phyloP scores from a whole-genome alignment of 2,888 invertebrate genomes.

The Caenorhabditis panamensis region DNA sequence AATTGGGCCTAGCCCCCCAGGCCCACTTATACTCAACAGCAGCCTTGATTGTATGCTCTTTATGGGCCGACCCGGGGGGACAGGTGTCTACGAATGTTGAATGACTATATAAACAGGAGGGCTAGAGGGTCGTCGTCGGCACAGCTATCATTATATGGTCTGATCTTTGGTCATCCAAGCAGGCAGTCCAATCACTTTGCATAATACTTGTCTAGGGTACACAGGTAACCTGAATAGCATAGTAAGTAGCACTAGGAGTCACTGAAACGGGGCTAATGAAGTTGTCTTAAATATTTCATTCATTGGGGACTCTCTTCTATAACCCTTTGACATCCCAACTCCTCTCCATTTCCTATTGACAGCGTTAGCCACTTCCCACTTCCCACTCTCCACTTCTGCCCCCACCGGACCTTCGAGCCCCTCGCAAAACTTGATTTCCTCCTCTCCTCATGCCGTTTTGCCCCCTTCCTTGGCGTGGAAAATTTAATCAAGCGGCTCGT shows the following conservation, averaged over 20 bases:
- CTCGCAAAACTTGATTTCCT: slow-evolving; percentile 55
- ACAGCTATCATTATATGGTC: slow-evolving; percentile 43
- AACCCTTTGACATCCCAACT: too few relatives aligned
- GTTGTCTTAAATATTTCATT: slow-evolving; percentile 57
- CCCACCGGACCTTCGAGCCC: slow-evolving; percentile 10
- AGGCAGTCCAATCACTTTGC: slow-evolving; percentile 9
- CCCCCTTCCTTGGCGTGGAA: slow-evolving; percentile 25
- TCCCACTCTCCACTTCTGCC: too few relatives aligned
- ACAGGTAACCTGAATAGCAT: background rate
- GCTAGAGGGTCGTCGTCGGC: background rate
- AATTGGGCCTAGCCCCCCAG: slow-evolving; percentile 30
- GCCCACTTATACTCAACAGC: slow-evolving; percentile 38
- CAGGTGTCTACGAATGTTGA: slow-evolving; percentile 60
- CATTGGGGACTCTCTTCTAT: too few relatives aligned
- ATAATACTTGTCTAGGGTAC: background rate
- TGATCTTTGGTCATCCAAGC: slow-evolving; percentile 39
- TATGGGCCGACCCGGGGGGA: slow-evolving; percentile 24
- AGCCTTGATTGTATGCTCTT: slow-evolving; percentile 57
- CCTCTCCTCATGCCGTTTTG: slow-evolving; percentile 18
- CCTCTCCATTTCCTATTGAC: slow-evolving; percentile 8
- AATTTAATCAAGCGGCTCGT: slow-evolving; percentile 54
- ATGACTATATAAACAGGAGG: slow-evolving; percentile 59
- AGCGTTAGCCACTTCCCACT: too few relatives aligned
- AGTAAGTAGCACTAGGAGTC: slow-evolving; percentile 18
- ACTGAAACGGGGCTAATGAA: slow-evolving; percentile 51